Evolutionary conservation across 1,140 invertebrate genomes (phyloP), one percentile per base, ranked within the genome.

Genomic region (Chironomus tepperi): DNA sequence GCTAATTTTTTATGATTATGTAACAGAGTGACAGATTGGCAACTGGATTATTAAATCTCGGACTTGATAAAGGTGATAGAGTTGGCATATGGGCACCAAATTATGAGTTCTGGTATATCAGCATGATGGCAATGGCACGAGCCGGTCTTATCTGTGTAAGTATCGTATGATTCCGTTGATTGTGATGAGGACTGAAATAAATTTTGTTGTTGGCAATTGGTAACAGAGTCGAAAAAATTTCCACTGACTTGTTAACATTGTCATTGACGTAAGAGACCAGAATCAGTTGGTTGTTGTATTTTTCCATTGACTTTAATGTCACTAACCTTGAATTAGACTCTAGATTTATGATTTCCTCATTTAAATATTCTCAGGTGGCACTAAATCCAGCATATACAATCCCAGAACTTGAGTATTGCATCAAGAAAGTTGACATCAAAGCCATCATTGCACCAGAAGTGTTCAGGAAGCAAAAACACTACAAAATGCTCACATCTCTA

Each of bases 11-110:
- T 5, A 18, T 76, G 5, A 18, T 76, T 15, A 72, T 42, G 18
- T 19, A 43, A 34, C 83, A 95, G 86, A 88, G 87, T 0, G 91
- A 98, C 78, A 86, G 87, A 42, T 79, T 98, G 1, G 96, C 94
- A 2, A 90, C 91, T 15, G 93, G 93, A 1, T 84, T 98, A 0
- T 80, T 89, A 64, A 87, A 87, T 24, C 79, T 96, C 10, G 95
- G 95, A 0, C 80, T 98, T 10, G 79, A 89, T 75, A 87, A 84
- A 73, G 95, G 94, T 0, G 96, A 99, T 79, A 81, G 92, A 7
- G 77, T 99, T 2, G 96, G 92, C 0, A 85, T 98, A 12, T 98
- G 93, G 92, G 89, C 90, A 0, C 94, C 95, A 0, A 99, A 98
- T 83, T 85, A 86, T 24, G 79, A 89, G 7, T 89, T 93, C 78